Base-by-base conservation (phyloP, 2,888 invertebrate genomes). In the Nomada fucata region DNA sequence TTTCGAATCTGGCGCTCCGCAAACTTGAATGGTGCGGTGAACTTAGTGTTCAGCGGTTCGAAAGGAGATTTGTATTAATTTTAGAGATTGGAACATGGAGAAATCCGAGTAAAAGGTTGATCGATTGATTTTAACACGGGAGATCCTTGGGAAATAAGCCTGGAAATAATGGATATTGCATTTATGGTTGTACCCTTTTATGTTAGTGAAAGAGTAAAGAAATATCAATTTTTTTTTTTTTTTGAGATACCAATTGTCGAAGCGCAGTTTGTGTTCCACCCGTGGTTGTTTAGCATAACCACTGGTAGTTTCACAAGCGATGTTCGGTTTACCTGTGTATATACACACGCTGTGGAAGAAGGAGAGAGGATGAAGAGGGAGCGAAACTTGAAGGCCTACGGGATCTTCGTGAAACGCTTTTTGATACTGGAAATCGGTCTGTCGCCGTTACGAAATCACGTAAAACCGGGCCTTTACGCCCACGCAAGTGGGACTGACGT, bases 391-490 rank as follows among this genome's bases (percentile, higher is more conserved):
- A 85, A 88, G 79, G 82, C 68, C 85, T 83, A 72, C 82, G 53
- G 64, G 76, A 84, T 88, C 81, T 72, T 85, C 81, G 71, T 83
- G 82, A 88, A 87, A 83, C 80, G 80, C 67, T 88, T 84, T 88
- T 88, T 84, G 84, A 88, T 88, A 87, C 72, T 89, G 87, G 83
- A 89, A 89, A 89, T 87, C 86, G 80, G 84, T 86, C 84, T 80
- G 80, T 78, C 59, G 83, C 77, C 86, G 85, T 90, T 90, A 90
- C 87, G 90, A 90, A 90, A 90, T 90, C 86, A 88, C 86, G 86
- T 90, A 87, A 88, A 90, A 90, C 89, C 90, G 88, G 90, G 87
- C 86, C 86, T 86, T 82, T 76, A 88, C 90, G 85, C 90, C 90
- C 83, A 90, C 90, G 86, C 87, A 76, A 59, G 77, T 59, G 53